Evolutionary conservation across 2,113 vertebrate species (phyloP).

Genomic region (Amia ocellicauda): DNA sequence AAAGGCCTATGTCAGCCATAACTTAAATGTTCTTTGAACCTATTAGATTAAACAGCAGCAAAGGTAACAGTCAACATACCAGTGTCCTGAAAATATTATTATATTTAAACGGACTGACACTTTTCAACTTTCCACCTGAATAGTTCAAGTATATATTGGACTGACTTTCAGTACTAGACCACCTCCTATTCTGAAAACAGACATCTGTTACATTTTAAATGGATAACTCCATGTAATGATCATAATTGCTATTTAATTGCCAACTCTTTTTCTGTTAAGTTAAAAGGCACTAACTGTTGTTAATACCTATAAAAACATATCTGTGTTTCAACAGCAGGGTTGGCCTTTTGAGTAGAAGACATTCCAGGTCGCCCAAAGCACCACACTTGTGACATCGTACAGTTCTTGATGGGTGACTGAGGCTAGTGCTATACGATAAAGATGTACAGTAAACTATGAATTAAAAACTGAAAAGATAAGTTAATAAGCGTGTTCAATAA

Average conservation of each 20-base stretch:
- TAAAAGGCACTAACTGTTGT: conserved; percentile 65
- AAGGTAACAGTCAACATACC: no score
- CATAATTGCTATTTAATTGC: conserved; percentile 71
- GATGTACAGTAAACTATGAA: no score
- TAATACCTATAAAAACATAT: conserved; percentile 73
- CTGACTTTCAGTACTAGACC: conserved; percentile 56
- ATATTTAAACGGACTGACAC: no score
- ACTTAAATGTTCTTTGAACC: no score
- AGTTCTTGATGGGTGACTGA: no score
- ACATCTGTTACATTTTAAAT: conserved; percentile 78
- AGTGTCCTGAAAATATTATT: no score
- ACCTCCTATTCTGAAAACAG: conserved; percentile 46
- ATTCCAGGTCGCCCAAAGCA: no score
- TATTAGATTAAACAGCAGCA: no score
- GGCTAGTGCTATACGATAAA: no score
- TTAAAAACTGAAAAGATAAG: conserved; percentile 2
- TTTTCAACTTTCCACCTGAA: conserved; percentile 68
- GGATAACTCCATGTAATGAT: conserved; percentile 73
- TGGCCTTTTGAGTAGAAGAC: conserved; percentile 4
- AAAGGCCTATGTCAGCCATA: no score
- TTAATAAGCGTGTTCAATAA: conserved; percentile 6
- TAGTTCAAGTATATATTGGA: conserved; percentile 44
- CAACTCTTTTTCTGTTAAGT: conserved; percentile 71
- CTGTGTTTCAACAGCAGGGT: conserved; percentile 51
- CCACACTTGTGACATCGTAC: no score